Conservation (phyloP, 2,888 invertebrate genomes). For the Cephus spinipes region DNA sequence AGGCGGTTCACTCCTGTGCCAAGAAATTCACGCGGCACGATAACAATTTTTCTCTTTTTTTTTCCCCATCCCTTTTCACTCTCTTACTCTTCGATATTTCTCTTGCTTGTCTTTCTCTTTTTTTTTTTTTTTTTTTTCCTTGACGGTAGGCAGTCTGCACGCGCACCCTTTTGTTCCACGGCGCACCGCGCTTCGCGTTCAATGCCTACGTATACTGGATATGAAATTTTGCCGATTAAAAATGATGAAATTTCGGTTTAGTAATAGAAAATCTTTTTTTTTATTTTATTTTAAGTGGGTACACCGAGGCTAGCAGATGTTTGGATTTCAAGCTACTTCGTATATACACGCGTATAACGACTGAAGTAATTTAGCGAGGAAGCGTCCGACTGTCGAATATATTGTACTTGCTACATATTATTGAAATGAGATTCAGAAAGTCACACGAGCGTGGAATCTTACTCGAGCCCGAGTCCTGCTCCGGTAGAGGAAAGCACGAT, state of each 20-base stretch:
- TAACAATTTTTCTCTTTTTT: not conserved
- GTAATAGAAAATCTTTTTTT: not conserved
- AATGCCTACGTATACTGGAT: not conserved
- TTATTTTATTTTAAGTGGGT: not conserved
- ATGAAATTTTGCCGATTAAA: not conserved
- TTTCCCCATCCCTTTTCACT: not conserved
- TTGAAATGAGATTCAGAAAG: not conserved
- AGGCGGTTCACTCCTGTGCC: conserved; percentile 43
- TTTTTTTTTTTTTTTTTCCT: not conserved
- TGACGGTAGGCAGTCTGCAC: not conserved
- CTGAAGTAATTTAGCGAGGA: not conserved
- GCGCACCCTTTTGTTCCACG: not conserved
- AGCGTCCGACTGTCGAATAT: not conserved
- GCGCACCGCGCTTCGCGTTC: not conserved
- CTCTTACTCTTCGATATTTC: not conserved
- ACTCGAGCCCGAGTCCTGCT: not conserved
- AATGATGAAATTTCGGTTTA: not conserved
- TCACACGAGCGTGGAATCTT: not conserved
- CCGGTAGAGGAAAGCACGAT: conserved; percentile 12
- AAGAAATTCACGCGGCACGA: conserved; percentile 37
- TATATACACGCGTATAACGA: not conserved
- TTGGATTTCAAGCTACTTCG: not conserved
- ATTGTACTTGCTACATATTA: not conserved
- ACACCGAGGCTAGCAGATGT: not conserved
- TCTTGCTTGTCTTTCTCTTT: not conserved